These are phyloP conservation scores for Syndactyla subalaris DNA, from an alignment of 2,797 vertebrate species.

Conservation along the genomic window DNA sequence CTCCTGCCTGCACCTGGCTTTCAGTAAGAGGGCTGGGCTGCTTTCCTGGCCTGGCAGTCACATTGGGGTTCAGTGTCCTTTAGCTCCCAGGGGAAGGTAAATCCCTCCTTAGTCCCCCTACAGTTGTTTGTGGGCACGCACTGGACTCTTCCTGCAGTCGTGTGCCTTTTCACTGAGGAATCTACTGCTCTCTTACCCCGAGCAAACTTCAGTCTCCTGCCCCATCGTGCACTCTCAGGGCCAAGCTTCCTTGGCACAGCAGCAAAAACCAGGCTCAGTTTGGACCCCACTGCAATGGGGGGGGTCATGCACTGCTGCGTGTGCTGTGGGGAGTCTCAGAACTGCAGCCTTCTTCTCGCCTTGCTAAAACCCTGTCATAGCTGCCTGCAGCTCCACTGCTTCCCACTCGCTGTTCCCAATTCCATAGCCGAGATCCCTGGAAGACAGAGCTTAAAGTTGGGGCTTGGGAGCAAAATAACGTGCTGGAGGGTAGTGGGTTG, in stretches of 20 bases:
- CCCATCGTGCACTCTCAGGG: background rate
- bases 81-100: background rate
- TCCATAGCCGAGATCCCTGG: background rate
- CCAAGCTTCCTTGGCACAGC: background rate
- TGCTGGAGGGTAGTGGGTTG: rapidly evolving
- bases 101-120: background rate
- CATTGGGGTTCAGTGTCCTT: rapidly evolving
- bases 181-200: background rate
- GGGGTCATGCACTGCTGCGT: rapidly evolving
- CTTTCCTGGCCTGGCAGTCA: background rate
- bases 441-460: background rate
- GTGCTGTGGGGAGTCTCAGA: background rate
- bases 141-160: background rate
- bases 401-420: background rate
- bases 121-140: rapidly evolving
- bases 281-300: rapidly evolving
- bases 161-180: background rate
- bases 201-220: background rate
- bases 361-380: background rate
- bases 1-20: rapidly evolving
- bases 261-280: background rate
- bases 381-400: background rate
- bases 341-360: background rate
- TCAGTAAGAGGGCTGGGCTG: background rate
- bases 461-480: background rate